Base-by-base conservation (phyloP, 2,113 vertebrate genomes). In the Coptodon rendalli region DNA sequence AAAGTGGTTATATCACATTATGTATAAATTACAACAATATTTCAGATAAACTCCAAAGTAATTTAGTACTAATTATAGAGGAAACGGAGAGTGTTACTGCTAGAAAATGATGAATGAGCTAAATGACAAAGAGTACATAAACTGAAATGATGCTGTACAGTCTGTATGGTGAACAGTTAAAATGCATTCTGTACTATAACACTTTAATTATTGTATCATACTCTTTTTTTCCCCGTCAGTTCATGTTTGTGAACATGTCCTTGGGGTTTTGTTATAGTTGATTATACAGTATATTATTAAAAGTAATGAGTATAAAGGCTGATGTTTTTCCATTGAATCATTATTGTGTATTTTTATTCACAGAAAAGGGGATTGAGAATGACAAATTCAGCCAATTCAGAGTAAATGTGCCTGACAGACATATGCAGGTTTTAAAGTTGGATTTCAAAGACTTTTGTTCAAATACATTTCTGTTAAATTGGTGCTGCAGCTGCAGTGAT, bases 191-290 rank as follows among this genome's bases (percentile, higher is more conserved):
- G 27, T 31, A 8, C 40, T 3, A 17, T 78, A 76, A 48, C 6
- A 31, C 7, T 50, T 48, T 27, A 31, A 16, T 12, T 76, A 50
- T 12, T 19, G 5, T 19, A 8, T 78, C 16, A 31, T n/a, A 31
- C 45, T 78, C 27, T 19, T 78, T 78, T 48, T 78, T 50, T 29
- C 9, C 6, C 6, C 19, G 6, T 16, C 40, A 7, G 12, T 73
- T 29, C 40, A 3, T 76, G 71, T 76, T 0, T 48, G 24, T n/a
- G 27, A 50, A 31, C 16, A 7, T 0, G 4, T 12, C 24, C 43
- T 17, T 50, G 3, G 9, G 45, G 43, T 78, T 78, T 78, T 78
- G 16, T 4, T 48, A 76, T 19, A 1, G 1, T 48, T 76, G 14
- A 48, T 27, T 48, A 27, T 76, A 45, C 8, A 45, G 13, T 29